Conservation (phyloP, 2,113 vertebrate genomes). For the Scomber scombrus region DNA sequence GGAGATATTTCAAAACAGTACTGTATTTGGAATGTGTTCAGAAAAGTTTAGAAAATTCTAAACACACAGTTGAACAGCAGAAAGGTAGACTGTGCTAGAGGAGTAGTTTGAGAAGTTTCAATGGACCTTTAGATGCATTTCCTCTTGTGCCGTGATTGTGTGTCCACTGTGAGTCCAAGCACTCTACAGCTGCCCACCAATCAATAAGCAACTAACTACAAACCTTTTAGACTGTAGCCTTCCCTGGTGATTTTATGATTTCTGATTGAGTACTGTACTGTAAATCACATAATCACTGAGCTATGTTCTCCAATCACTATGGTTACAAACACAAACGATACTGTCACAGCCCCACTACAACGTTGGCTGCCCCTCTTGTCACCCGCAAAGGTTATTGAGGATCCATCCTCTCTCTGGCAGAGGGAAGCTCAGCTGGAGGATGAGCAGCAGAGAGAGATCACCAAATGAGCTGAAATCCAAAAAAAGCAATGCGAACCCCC, state of each 20-base stretch:
- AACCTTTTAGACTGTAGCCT: conserved; percentile 13
- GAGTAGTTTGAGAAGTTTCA: not conserved
- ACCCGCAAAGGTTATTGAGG: conserved; percentile 23
- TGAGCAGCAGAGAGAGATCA: conserved; percentile 35
- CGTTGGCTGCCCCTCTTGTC: conserved; percentile 33
- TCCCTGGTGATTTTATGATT: not conserved
- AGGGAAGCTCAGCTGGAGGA: conserved; percentile 9
- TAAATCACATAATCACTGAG: not conserved
- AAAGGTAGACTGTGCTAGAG: not conserved
- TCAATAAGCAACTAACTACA: conserved; percentile 2
- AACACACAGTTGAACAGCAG: not conserved
- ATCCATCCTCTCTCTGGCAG: conserved; percentile 21
- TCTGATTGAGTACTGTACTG: not conserved
- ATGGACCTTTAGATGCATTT: not conserved
- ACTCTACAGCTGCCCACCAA: not conserved
- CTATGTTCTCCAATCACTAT: conserved; percentile 2
- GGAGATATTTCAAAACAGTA: no score
- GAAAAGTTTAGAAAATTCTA: not conserved
- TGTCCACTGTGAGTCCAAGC: not conserved
- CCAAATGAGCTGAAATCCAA: conserved; percentile 30
- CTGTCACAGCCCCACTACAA: not conserved
- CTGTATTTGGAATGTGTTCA: not conserved
- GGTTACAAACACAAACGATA: not conserved
- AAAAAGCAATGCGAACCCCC: conserved; percentile 18
- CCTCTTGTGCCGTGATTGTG: not conserved